Evolutionary conservation across 2,113 vertebrate genomes (phyloP), one percentile per base, ranked within the genome.

Genomic region (Dolichallabes microphthalmus): DNA sequence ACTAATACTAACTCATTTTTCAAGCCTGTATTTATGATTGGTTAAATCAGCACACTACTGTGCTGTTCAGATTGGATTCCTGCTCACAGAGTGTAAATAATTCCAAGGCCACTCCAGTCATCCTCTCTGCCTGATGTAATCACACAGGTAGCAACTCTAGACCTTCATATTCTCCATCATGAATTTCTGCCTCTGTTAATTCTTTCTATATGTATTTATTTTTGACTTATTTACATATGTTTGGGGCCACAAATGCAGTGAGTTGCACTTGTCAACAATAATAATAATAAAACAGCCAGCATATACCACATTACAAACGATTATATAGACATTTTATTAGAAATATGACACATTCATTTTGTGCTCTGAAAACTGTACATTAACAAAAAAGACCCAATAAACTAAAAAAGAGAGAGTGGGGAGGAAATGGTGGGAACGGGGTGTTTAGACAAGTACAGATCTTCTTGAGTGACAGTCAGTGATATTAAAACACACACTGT

Each of bases 291-390:
- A 61, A 32, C 68, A 82, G 30, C 22, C 25, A 82, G 45, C 61
- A 63, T 80, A 85, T 13, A 39, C 79, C 75, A 61, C 80, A 64
- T 55, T 55, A 39, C 87, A 58, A 78, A 93, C 91, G 86, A 88
- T 94, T 92, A 92, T 93, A 93, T 93, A 93, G 92, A 94, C 94
- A 95, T 93, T 96, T 97, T 97, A 96, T 97, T 97, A 97, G 96
- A 97, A 98, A 97, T 94, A 94, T 96, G 95, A 96, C 95, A 97
- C 96, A 96, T 96, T 97, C 95, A 97, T 95, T 88, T 96, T 98
- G 96, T 97, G 96, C 96, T 97, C 95, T 96, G 96, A 96, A 97
- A 97, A 96, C 95, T 97, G 95, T 97, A 97, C 96, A 97, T 95
- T 91, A 93, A 94, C 94, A 95, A 94, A 95, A 93, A 90, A 93